These are phyloP conservation scores for Apogon talboti DNA, from an alignment of 2,797 vertebrate species.

Conservation along the genomic window DNA sequence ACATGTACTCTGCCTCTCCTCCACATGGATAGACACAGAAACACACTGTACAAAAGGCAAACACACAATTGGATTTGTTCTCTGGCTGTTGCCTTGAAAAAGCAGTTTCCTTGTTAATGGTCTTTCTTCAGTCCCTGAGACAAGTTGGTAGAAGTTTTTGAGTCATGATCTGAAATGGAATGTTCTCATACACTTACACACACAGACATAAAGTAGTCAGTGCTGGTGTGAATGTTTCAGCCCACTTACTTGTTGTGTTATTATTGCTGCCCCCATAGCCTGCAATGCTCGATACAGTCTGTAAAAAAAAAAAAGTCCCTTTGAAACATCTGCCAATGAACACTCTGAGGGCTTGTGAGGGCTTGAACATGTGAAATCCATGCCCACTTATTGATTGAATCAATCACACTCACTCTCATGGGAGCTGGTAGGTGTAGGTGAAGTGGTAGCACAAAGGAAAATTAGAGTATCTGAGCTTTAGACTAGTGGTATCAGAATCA, in stretches of 20 bases:
- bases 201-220: neutral
- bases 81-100: slow-evolving; percentile 11
- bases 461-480: neutral
- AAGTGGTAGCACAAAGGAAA: neutral
- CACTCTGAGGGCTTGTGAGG: neutral
- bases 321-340: slow-evolving; percentile 22
- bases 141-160: slow-evolving; percentile 2
- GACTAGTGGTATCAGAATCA: neutral
- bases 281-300: slow-evolving; percentile 1
- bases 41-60: slow-evolving; percentile 12
- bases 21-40: slow-evolving; percentile 23
- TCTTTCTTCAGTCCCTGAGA: slow-evolving; percentile 11
- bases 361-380: slow-evolving; percentile 9
- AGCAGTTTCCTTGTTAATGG: slow-evolving; percentile 11
- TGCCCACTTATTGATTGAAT: slow-evolving; percentile 15
- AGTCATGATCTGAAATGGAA: slow-evolving; percentile 15
- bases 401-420: neutral
- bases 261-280: slow-evolving; percentile 9
- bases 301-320: slow-evolving; percentile 2
- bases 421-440: neutral
- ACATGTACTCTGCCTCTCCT: slow-evolving; percentile 20
- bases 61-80: slow-evolving; percentile 6
- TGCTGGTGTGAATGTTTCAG: slow-evolving; percentile 11
- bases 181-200: slow-evolving; percentile 5
- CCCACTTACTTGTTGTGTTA: slow-evolving; percentile 18